These are phyloP conservation scores for Heteropelma amictum DNA, from an alignment of 2,888 invertebrate genomes.

Conservation along the genomic window DNA sequence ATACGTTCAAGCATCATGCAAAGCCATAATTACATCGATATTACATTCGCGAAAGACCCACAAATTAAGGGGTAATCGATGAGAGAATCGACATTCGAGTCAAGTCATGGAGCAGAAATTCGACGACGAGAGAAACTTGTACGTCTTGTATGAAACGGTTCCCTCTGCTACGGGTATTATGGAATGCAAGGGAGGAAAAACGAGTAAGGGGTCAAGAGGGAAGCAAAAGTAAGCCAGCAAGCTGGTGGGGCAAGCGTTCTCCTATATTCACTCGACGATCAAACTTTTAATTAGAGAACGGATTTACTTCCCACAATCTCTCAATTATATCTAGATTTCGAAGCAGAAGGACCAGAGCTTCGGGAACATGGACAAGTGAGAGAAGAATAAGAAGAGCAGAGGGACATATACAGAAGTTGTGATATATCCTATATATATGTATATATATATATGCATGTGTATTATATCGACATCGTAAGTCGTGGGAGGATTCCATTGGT, in stretches of 20 bases:
- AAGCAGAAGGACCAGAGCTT: constrained; percentile 15
- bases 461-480: not conserved
- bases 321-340: constrained; percentile 53
- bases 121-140: not conserved
- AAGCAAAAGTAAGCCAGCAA: constrained; percentile 5
- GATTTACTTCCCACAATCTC: constrained; percentile 53
- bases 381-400: constrained; percentile 5
- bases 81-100: not conserved
- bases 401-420: constrained; percentile 22
- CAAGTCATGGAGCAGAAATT: not conserved
- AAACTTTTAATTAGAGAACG: constrained; percentile 56
- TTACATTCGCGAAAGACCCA: too few species aligned
- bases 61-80: too few species aligned
- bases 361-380: constrained; percentile 15
- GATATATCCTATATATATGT: not conserved
- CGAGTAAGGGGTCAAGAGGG: not conserved
- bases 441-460: not conserved
- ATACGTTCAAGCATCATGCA: too few species aligned
- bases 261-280: constrained; percentile 38
- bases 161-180: not conserved
- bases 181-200: not conserved
- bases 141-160: too few species aligned
- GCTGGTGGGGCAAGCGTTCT: constrained; percentile 16
- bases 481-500: constrained; percentile 30
- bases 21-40: too few species aligned